Base-by-base conservation (phyloP, 2,113 vertebrate species). In the Pimephales promelas region DNA sequence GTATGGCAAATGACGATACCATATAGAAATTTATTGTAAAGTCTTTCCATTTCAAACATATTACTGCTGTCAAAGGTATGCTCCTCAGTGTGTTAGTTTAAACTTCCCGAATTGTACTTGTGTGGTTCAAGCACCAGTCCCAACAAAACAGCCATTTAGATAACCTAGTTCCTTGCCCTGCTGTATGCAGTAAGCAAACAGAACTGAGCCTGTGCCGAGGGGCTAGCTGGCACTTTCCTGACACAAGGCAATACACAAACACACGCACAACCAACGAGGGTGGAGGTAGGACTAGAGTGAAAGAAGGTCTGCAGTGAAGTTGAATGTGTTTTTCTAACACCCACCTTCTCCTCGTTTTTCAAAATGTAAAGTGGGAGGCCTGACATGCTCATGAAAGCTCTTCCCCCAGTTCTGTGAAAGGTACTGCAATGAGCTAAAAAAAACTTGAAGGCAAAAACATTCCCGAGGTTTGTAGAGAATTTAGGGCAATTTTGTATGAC, bases 321-420 rank as follows among this genome's bases (percentile, higher is more conserved):
- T 61, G 76, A 59, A 92, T 92, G 91, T 84, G 87, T 91, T 91
- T 92, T 93, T 93, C 90, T 94, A 90, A 92, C 93, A 36, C 71
- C 71, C 79, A 31, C 47, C 73, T 56, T 73, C 43, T 66, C 61
- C 20, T 73, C 47, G 88, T 93, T 88, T 92, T 91, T 93, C 54
- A 36, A 96, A 95, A 93, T 95, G 61, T 94, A 95, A 89, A 40
- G 22, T 81, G 71, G 62, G 61, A 59, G 74, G 77, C 75, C 49
- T 82, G 34, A n/a, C 57, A 79, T 71, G 6, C 28, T 56, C 2
- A 34, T 81, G 22, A 45, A 71, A 84, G 87, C 34, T 6, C 89
- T 92, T 87, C 81, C 82, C 81, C 83, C 13, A 56, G 64, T 40
- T 81, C 47, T 36, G 64, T 54, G 22, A 16, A 66, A 59, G 16